Evolutionary conservation across 2,113 vertebrate genomes (phyloP).

Genomic region (Cisticola juncidis): DNA sequence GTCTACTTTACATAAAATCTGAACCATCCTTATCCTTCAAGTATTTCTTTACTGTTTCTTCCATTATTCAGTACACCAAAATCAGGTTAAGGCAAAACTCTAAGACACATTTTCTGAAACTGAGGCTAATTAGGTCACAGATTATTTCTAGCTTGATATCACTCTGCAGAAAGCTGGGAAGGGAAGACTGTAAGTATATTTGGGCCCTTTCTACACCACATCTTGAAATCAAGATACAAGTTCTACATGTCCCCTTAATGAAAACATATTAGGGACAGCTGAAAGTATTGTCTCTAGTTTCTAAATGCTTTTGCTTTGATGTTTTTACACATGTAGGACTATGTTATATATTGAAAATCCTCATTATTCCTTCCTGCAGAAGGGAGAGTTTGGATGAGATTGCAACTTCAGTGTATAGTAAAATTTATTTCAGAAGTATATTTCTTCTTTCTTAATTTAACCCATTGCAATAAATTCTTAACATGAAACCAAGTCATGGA

Average conservation of each 20-base stretch:
- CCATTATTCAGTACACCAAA: neutral
- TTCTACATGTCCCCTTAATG: neutral
- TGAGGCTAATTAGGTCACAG: neutral
- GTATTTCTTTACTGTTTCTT: neutral
- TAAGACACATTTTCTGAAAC: neutral
- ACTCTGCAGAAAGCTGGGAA: neutral
- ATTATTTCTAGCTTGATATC: neutral
- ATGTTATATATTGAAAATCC: neutral
- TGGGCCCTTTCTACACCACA: neutral
- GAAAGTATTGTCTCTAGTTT: neutral
- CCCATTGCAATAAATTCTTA: neutral
- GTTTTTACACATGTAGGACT: neutral
- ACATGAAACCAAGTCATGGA: neutral
- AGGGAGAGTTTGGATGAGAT: neutral
- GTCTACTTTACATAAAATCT: neutral
- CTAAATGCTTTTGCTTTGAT: neutral
- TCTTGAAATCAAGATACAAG: neutral
- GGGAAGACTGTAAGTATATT: neutral
- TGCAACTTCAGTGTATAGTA: neutral
- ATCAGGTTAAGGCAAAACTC: neutral
- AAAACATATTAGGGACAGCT: neutral
- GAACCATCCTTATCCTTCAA: neutral
- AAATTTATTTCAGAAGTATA: neutral
- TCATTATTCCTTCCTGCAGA: neutral
- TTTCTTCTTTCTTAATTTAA: neutral